Evolutionary conservation across 2,888 invertebrate genomes (phyloP).

Genomic region (Geophilus truncorum): DNA sequence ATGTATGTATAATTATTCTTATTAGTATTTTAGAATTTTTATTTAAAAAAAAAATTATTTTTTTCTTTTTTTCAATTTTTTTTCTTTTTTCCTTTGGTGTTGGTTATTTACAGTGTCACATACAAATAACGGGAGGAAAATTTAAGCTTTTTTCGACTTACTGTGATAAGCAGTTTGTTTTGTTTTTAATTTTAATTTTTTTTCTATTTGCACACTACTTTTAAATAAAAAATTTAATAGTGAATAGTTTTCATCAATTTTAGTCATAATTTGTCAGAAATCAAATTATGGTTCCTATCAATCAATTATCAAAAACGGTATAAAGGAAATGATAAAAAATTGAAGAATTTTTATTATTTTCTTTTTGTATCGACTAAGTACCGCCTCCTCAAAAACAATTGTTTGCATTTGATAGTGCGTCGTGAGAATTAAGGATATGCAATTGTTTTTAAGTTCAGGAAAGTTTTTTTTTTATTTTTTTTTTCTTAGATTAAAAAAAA

Average conservation of each 20-base stretch:
- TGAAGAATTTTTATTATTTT: background rate
- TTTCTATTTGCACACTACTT: background rate
- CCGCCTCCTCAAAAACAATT: background rate
- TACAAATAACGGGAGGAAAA: background rate
- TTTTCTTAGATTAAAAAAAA: background rate
- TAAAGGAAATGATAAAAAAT: background rate
- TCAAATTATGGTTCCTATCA: background rate
- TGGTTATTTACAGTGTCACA: background rate
- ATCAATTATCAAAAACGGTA: background rate
- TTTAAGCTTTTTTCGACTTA: background rate
- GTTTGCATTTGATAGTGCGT: background rate
- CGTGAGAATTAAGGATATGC: background rate
- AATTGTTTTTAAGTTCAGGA: background rate
- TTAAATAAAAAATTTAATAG: background rate
- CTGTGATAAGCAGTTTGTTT: background rate
- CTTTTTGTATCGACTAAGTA: background rate
- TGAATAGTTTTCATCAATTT: background rate
- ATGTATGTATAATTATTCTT: background rate
- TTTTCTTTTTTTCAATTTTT: background rate
- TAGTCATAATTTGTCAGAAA: background rate
- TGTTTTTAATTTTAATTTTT: background rate
- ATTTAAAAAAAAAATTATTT: no score
- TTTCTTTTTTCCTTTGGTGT: background rate
- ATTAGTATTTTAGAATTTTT: background rate
- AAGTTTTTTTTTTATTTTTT: background rate